Percentiles rank a stretch among this genome's conserved stretches.
Evolutionary conservation across 2,113 vertebrate genomes (phyloP).

Genomic region (Ranitomeya imitator): DNA sequence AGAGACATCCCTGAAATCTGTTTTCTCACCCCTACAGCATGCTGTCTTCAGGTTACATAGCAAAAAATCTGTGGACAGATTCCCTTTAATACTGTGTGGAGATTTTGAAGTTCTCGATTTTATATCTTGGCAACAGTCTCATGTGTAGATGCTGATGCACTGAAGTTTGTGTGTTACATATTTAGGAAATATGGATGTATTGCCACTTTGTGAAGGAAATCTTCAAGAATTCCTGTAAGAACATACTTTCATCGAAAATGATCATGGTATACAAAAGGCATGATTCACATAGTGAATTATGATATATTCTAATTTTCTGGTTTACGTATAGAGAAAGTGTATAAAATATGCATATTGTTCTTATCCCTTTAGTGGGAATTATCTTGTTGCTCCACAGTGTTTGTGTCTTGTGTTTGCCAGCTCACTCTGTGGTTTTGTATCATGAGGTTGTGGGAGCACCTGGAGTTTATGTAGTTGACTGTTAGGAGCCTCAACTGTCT

Average conservation of each 20-base stretch:
- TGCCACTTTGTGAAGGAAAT: background rate
- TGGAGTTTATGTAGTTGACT: background rate
- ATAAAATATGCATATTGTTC: background rate
- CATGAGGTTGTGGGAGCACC: background rate
- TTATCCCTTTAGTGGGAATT: background rate
- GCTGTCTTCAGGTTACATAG: too few relatives aligned
- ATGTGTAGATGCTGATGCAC: too few relatives aligned
- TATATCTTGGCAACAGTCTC: too few relatives aligned
- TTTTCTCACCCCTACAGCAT: too few relatives aligned
- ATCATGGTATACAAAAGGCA: background rate
- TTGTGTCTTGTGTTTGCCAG: background rate
- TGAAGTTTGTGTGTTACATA: too few relatives aligned
- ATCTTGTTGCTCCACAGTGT: background rate
- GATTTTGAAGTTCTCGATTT: too few relatives aligned
- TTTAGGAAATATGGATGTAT: background rate
- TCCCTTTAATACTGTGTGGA: too few relatives aligned
- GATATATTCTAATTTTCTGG: background rate
- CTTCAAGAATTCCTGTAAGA: background rate
- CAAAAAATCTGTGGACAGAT: too few relatives aligned
- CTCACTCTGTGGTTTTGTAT: slow-evolving; percentile 6
- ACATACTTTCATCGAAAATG: background rate
- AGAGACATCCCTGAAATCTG: too few relatives aligned
- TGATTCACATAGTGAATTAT: background rate
- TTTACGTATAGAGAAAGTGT: background rate
- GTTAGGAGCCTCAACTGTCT: background rate